Evolutionary conservation across 2,797 vertebrate genomes (phyloP).

Genomic region (Argyrosomus regius): DNA sequence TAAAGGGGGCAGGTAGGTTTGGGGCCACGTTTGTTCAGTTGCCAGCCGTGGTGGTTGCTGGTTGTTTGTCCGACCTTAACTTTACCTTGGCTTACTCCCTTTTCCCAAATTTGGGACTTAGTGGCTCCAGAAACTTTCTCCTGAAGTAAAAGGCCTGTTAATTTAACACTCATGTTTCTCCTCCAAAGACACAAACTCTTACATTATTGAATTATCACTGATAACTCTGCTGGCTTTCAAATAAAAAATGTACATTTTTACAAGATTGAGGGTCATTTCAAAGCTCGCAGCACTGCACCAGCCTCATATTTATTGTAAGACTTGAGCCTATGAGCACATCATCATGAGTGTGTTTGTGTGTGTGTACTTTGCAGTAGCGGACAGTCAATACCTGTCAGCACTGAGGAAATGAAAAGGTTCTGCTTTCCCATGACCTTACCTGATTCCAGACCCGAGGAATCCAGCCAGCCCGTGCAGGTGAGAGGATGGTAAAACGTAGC

Average conservation of each 20-base stretch:
- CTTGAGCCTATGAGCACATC: neutral
- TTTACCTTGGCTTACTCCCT: neutral
- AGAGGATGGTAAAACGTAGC: conserved; percentile 14
- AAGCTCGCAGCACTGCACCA: neutral
- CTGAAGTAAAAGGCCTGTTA: neutral
- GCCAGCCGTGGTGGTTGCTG: neutral
- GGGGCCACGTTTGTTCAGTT: neutral
- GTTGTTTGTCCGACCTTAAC: neutral
- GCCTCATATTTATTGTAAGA: neutral
- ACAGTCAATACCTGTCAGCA: conserved; percentile 57
- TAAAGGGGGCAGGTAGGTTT: neutral
- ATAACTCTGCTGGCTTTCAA: neutral
- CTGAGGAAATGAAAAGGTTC: conserved; percentile 59
- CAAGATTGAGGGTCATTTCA: neutral
- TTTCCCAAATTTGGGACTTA: neutral
- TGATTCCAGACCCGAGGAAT: conserved; percentile 45
- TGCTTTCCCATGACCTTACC: conserved; percentile 51
- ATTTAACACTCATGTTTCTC: neutral
- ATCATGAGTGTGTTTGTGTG: conserved; percentile 10
- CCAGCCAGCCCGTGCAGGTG: conserved; percentile 43
- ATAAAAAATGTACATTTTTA: conserved; percentile 4
- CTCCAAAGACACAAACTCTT: neutral
- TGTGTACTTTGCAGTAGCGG: neutral
- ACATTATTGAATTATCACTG: neutral
- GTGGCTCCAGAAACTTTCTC: neutral